phyloP scores from a whole-genome alignment of 2,113 vertebrate species.

The Ceuthmochares aereus region DNA sequence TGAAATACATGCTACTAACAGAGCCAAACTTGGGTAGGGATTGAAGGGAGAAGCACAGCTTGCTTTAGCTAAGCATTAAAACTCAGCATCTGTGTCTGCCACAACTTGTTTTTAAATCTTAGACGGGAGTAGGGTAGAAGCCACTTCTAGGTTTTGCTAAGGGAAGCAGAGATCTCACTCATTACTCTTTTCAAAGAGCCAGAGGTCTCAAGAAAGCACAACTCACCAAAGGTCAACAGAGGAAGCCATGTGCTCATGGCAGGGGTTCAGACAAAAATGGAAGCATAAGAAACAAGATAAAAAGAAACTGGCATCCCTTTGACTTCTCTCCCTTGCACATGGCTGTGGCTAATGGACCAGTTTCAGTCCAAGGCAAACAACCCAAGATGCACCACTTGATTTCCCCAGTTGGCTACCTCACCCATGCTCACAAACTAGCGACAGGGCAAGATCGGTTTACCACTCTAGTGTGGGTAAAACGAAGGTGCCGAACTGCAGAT shows the following conservation, averaged over 20 bases:
- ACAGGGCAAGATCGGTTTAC: background rate
- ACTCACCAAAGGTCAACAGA: background rate
- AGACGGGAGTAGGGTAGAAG: background rate
- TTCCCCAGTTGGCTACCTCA: background rate
- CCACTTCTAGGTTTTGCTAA: background rate
- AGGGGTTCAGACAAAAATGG: background rate
- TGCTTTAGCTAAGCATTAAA: background rate
- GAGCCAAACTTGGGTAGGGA: background rate
- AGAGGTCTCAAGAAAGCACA: background rate
- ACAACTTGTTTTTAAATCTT: background rate
- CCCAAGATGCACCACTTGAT: background rate
- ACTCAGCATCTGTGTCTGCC: background rate
- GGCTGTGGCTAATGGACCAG: background rate
- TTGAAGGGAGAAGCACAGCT: background rate
- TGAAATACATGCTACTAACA: background rate
- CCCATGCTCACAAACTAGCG: rapidly evolving
- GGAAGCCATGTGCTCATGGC: background rate
- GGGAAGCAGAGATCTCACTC: background rate
- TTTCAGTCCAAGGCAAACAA: background rate
- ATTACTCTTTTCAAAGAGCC: background rate
- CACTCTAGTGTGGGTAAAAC: background rate
- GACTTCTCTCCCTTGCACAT: background rate
- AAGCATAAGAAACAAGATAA: background rate
- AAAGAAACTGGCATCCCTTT: background rate
- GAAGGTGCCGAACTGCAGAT: background rate